Percentiles rank a stretch among this genome's conserved stretches.
These are phyloP conservation scores for Podocnemis expansa DNA, from an alignment of 2,113 vertebrate species.

Conservation along the genomic window DNA sequence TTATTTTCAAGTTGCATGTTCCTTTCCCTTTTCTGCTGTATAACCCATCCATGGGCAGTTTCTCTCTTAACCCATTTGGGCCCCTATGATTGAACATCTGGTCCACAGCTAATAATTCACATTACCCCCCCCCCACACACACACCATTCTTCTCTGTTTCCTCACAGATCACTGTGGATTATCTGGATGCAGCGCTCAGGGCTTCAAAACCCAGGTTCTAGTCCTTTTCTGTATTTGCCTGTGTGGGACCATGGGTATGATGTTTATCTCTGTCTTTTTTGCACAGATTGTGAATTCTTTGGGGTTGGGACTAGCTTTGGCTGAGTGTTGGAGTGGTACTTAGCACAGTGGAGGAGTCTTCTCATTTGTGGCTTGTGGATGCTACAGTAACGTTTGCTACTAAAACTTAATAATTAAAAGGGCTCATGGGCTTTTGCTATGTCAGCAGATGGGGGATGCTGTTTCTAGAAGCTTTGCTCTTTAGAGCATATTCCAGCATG, in stretches of 20 bases:
- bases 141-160: neutral
- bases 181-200: rapidly evolving
- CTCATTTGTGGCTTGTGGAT: neutral
- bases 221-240: neutral
- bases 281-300: neutral
- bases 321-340: neutral
- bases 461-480: neutral
- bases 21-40: neutral
- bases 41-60: neutral
- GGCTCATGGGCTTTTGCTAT: neutral
- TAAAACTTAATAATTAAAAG: neutral
- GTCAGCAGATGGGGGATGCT: neutral
- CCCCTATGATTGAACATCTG: neutral
- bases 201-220: neutral
- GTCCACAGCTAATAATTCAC: neutral
- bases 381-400: neutral
- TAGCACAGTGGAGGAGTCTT: neutral
- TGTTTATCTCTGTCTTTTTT: neutral
- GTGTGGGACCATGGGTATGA: neutral
- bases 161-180: neutral
- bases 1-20: neutral
- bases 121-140: neutral
- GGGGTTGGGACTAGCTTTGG: neutral
- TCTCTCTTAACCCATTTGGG: neutral
- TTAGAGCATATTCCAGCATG: neutral